Evolutionary conservation across 2,113 vertebrate genomes (phyloP).

Genomic region (Peromyscus polionotus): DNA sequence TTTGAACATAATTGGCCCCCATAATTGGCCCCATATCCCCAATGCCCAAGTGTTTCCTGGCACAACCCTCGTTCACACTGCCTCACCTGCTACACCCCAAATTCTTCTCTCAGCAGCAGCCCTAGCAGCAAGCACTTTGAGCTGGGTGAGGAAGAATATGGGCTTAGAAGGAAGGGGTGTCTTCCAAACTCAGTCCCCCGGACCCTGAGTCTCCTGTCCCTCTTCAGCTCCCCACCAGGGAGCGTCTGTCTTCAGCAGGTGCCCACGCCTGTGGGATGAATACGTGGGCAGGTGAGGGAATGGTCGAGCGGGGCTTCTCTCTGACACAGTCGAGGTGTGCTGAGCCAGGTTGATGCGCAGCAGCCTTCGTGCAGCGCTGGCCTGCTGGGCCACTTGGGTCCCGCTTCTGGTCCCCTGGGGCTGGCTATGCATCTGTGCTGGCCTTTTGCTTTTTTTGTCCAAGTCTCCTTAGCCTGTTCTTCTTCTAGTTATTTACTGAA

Average conservation of each 20-base stretch:
- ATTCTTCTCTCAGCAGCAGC: not conserved
- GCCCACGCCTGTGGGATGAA: not conserved
- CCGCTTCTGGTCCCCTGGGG: not conserved
- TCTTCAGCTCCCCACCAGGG: not conserved
- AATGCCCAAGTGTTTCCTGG: not conserved
- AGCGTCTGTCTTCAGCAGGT: not conserved
- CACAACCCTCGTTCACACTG: too few relatives aligned
- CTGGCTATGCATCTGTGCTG: not conserved
- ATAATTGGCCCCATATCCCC: not conserved
- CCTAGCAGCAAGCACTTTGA: not conserved
- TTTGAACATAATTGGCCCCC: not conserved
- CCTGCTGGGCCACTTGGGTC: not conserved
- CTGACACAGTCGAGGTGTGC: not conserved
- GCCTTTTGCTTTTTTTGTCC: not conserved
- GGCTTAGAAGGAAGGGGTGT: fast-evolving
- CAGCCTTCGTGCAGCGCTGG: fast-evolving
- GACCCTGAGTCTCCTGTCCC: not conserved
- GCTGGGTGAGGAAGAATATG: not conserved
- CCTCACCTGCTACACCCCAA: not conserved
- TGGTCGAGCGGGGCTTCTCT: not conserved
- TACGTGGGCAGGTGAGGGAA: not conserved
- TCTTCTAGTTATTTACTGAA: not conserved
- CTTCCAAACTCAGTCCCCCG: not conserved
- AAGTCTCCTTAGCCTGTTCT: not conserved
- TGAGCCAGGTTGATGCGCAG: not conserved